These are phyloP conservation scores for Sarcophaga bullata DNA, from an alignment of 1,140 invertebrate species.

Conservation along the genomic window DNA sequence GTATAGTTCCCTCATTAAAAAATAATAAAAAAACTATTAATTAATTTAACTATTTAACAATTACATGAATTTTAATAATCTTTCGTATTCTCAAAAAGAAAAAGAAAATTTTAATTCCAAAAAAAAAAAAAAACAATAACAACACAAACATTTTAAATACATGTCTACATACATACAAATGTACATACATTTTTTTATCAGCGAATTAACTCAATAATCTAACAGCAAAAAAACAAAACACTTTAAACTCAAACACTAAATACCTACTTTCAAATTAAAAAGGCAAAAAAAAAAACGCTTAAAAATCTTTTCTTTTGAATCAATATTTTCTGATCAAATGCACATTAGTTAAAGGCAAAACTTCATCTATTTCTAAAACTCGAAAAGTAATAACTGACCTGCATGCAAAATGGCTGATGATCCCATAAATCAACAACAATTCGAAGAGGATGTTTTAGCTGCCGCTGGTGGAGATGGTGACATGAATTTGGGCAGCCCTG, in stretches of 20 bases:
- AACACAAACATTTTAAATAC: no score
- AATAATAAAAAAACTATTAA: background rate
- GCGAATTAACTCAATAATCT: no score
- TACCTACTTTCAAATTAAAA: background rate
- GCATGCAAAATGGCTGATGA: constrained; percentile 59
- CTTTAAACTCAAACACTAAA: no score
- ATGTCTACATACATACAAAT: no score
- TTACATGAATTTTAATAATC: background rate
- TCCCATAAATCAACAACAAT: constrained; percentile 57
- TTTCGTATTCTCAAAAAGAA: background rate
- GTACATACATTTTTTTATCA: no score
- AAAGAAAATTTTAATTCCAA: background rate
- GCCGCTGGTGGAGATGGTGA: constrained; percentile 46
- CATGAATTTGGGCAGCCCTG: constrained; percentile 50
- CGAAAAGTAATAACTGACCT: background rate
- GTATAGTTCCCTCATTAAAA: background rate
- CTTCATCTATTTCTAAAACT: background rate
- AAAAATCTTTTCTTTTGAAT: constrained; percentile 2
- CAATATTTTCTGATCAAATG: background rate
- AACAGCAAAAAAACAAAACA: no score
- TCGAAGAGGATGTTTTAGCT: constrained; percentile 61
- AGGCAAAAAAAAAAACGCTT: background rate
- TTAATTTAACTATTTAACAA: background rate
- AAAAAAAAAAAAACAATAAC: background rate
- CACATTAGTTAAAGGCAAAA: background rate